Base-by-base conservation (phyloP, 2,113 vertebrate species). In the Pluvianellus socialis region DNA sequence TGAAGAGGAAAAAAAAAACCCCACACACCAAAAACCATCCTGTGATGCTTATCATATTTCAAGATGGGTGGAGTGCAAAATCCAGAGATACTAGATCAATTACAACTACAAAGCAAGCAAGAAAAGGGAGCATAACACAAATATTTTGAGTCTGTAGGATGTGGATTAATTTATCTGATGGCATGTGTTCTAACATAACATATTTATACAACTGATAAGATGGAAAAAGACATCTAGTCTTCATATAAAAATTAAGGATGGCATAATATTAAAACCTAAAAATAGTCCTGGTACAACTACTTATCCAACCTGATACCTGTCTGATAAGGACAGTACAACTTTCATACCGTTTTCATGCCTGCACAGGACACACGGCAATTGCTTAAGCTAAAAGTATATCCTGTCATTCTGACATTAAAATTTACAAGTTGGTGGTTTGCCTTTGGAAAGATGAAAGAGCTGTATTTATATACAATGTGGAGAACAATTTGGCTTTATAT, bases 61-160 rank as follows among this genome's bases (percentile, higher is more conserved):
- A 49, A 35, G 72, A 90, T 72, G 92, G 95, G 95, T 94, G 96
- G 92, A 94, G 96, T 89, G 67, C 76, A 67, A 92, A 93, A 88
- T 90, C 55, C 80, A 85, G 77, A 94, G 94, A 92, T 49, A 95
- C 84, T 38, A 91, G 79, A 94, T 87, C 67, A 70, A 94, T 92
- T 96, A 88, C 47, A 90, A 24, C 74, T 83, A 88, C 85, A 93
- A 73, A 93, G 74, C 55, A 93, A 96, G 49, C 30, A 93, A 96
- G 79, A 85, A 77, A 95, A 74, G 72, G 58, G 33, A 94, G 62
- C 68, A 63, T 86, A 97, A 81, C 77, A 96, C 49, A 96, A 97
- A 95, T 96, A 93, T 95, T 96, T 95, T 96, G 79, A 93, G 58
- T 30, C 77, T 88, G 68, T 65, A 94, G 94, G 86, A 96, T 93